Conservation (phyloP, 2,888 invertebrate genomes). For the Sylvicola cinctus region DNA sequence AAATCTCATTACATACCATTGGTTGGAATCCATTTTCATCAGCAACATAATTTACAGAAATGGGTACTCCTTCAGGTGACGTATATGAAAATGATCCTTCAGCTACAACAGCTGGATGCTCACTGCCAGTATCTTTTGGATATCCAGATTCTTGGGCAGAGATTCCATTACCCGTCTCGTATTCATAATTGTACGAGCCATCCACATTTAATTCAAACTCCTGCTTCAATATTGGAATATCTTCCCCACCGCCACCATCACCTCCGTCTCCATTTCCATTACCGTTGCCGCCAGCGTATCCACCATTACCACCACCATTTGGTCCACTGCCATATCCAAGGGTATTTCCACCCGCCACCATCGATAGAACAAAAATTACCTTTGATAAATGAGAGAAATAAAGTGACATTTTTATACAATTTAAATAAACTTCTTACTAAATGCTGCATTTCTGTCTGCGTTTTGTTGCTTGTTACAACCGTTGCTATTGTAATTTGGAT, state of each 20-base stretch:
- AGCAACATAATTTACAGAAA: slow-evolving; percentile 31
- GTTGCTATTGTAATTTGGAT: too few species aligned
- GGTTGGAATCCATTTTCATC: slow-evolving; percentile 34
- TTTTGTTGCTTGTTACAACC: too few species aligned
- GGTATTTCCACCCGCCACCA: slow-evolving; percentile 6
- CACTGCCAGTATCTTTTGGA: slow-evolving; percentile 5
- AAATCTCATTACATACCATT: slow-evolving; percentile 11
- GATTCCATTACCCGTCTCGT: slow-evolving; percentile 19
- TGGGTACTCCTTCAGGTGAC: slow-evolving; percentile 31
- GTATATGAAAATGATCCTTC: slow-evolving; percentile 28
- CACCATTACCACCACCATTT: too few species aligned
- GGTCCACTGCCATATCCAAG: too few species aligned
- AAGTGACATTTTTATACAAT: too few species aligned
- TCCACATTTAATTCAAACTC: slow-evolving; percentile 9
- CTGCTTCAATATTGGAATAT: slow-evolving; percentile 19
- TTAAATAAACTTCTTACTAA: too few species aligned
- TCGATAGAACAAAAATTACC: slow-evolving; percentile 5
- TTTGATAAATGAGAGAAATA: slow-evolving; percentile 7
- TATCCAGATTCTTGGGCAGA: slow-evolving; percentile 16
- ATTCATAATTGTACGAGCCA: slow-evolving; percentile 10
- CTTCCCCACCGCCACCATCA: slow-evolving; percentile 9
- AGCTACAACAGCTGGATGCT: slow-evolving; percentile 9
- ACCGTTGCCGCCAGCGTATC: background rate
- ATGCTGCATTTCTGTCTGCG: too few species aligned
- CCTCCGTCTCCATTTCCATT: slow-evolving; percentile 2